phyloP scores from a whole-genome alignment of 2,888 invertebrate genomes.

The Philhelius pedissequus region DNA sequence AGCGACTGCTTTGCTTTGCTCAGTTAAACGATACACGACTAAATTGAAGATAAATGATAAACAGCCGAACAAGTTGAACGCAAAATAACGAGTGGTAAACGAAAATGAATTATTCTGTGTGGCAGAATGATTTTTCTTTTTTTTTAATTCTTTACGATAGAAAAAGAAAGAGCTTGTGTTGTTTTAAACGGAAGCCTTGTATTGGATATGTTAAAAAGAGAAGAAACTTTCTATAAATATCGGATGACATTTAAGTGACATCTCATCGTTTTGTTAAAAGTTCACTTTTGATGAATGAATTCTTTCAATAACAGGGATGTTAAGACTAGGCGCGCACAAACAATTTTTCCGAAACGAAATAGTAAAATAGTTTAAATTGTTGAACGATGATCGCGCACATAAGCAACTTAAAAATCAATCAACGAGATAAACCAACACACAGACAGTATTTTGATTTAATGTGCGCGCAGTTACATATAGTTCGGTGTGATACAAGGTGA shows the following conservation, averaged over 20 bases:
- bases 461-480: too few species aligned
- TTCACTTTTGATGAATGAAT: constrained; percentile 19
- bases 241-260: constrained; percentile 50
- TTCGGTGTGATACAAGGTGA: too few species aligned
- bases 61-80: constrained; percentile 40
- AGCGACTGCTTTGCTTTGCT: background rate
- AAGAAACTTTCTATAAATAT: background rate
- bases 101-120: too few species aligned
- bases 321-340: too few species aligned
- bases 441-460: too few species aligned
- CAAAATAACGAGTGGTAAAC: constrained; percentile 46
- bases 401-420: too few species aligned
- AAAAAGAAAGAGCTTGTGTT: background rate
- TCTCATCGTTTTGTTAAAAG: constrained; percentile 20
- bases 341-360: too few species aligned
- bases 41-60: background rate
- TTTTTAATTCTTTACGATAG: background rate
- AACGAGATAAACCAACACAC: too few species aligned
- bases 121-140: background rate
- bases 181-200: background rate
- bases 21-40: background rate
- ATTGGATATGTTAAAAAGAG: constrained; percentile 4
- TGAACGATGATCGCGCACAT: too few species aligned
- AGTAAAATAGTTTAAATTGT: too few species aligned
- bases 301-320: background rate